A percentile compares a stretch with the other conserved stretches of the same genome.
phyloP scores from a whole-genome alignment of 1,140 invertebrate species.

The Orchestia grillus region DNA sequence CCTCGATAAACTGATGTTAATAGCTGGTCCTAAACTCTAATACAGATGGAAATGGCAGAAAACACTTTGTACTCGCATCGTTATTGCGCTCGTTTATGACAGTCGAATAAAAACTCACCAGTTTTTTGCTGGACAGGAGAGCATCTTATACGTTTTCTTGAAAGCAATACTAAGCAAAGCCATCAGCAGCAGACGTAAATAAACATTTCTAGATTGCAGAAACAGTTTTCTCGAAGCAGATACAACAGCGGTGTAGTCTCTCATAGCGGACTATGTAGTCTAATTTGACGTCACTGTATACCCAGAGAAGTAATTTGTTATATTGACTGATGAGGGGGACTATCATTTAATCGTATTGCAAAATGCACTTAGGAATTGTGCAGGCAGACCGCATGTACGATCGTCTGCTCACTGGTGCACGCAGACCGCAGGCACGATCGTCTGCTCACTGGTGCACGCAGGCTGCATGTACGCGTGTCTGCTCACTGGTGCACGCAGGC shows the following conservation, averaged over 20 bases:
- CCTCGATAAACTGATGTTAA: too few species aligned
- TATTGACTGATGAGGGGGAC: background rate
- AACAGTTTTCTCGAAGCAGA: background rate
- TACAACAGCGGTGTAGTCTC: background rate
- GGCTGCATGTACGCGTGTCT: background rate
- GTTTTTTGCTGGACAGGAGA: background rate
- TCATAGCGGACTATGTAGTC: background rate
- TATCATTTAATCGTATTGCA: background rate
- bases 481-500: background rate
- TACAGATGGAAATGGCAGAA: background rate
- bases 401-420: background rate
- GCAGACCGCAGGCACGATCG: too few species aligned
- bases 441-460: too few species aligned
- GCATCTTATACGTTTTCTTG: background rate
- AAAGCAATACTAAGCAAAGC: background rate
- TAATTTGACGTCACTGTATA: background rate
- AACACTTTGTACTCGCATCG: background rate
- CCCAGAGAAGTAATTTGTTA: background rate
- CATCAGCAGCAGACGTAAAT: background rate
- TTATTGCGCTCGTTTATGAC: background rate
- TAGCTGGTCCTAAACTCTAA: too few species aligned
- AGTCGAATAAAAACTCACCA: background rate
- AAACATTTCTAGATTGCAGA: background rate
- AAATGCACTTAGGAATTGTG: background rate
- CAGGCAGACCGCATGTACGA: background rate